Conservation (phyloP, 2,113 vertebrate species). For the Pogonocichla stellata region DNA sequence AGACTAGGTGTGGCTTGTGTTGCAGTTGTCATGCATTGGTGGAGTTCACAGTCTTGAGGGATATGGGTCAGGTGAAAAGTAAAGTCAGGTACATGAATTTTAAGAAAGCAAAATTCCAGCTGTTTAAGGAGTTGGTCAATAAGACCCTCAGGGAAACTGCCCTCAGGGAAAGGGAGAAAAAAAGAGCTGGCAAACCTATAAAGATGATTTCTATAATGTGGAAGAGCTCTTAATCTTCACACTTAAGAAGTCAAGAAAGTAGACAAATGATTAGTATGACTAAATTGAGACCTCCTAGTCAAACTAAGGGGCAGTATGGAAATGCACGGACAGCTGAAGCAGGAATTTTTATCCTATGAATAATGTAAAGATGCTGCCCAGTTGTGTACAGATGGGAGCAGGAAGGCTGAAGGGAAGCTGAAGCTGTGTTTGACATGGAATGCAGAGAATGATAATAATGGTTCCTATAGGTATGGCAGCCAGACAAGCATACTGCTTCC, state of each 20-base stretch:
- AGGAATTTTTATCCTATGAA: background rate
- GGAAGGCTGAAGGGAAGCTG: background rate
- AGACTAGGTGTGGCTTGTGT: background rate
- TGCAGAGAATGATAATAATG: background rate
- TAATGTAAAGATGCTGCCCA: fast-evolving
- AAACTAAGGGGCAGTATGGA: background rate
- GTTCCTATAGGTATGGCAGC: background rate
- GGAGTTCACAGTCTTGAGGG: background rate
- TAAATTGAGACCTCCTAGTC: background rate
- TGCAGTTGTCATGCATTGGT: background rate
- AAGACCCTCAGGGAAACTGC: background rate
- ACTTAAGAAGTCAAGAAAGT: background rate
- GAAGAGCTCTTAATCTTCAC: background rate
- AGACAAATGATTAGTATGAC: background rate
- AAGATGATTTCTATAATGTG: background rate
- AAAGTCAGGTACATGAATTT: background rate
- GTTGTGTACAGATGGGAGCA: background rate
- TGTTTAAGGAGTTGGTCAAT: background rate
- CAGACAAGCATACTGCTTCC: background rate
- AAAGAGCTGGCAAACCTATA: background rate
- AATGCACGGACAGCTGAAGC: background rate
- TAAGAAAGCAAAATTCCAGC: background rate
- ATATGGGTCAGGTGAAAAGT: background rate
- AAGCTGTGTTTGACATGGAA: background rate
- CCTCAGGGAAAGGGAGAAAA: background rate